Conservation (phyloP, 2,888 invertebrate species). For the Panzeria rudis region DNA sequence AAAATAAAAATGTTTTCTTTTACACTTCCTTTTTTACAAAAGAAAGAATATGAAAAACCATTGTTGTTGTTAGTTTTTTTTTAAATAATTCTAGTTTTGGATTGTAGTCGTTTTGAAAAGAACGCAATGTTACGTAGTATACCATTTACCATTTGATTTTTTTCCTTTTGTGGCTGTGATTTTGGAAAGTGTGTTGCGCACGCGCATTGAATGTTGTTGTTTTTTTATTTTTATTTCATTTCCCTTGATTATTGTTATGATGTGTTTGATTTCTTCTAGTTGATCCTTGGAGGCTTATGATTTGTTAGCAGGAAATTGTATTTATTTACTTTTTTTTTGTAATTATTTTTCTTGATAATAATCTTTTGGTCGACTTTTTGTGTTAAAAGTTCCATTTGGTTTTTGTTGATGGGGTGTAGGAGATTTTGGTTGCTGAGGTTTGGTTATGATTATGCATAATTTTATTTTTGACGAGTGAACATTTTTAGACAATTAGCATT, state of each 20-base stretch:
- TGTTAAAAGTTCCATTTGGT: conserved; percentile 32
- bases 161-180: neutral
- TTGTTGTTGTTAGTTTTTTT: conserved; percentile 33
- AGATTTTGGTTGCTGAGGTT: conserved; percentile 66
- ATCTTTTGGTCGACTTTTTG: conserved; percentile 46
- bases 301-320: conserved; percentile 65
- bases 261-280: conserved; percentile 64
- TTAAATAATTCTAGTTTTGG: neutral
- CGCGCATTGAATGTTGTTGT: conserved; percentile 52
- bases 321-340: conserved; percentile 43
- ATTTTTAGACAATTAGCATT: neutral
- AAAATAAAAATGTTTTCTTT: conserved; percentile 62
- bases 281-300: conserved; percentile 70
- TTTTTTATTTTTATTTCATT: conserved; percentile 24
- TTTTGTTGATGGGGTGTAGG: conserved; percentile 28
- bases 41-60: conserved; percentile 11
- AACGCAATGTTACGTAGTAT: conserved; percentile 56
- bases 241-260: conserved; percentile 66
- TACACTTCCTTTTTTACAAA: conserved; percentile 63
- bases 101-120: neutral
- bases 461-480: conserved; percentile 15
- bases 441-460: conserved; percentile 66
- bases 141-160: neutral
- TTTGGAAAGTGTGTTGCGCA: conserved; percentile 67
- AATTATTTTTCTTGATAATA: conserved; percentile 36